Evolutionary conservation across 2,113 vertebrate genomes (phyloP).

Genomic region (Spea multiplicata): DNA sequence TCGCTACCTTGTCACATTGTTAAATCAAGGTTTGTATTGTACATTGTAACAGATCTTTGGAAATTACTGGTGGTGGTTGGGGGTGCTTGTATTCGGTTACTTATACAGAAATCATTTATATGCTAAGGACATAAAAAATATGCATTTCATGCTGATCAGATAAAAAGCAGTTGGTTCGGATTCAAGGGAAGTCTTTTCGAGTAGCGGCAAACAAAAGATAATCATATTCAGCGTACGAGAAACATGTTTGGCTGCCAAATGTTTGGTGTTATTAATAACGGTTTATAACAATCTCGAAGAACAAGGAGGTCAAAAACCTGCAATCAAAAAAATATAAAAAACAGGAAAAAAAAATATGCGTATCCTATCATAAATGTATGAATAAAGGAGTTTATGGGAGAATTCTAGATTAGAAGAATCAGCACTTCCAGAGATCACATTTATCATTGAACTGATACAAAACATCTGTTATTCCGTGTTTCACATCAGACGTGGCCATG

Average conservation of each 20-base stretch:
- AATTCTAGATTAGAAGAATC: too few species aligned
- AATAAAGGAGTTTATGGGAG: too few species aligned
- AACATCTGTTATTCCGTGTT: too few species aligned
- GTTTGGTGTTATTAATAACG: constrained; percentile 62
- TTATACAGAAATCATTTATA: not conserved
- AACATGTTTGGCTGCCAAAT: constrained; percentile 61
- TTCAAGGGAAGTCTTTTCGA: constrained; percentile 54
- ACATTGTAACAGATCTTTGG: not conserved
- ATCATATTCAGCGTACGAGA: constrained; percentile 57
- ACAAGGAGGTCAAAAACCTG: constrained; percentile 56
- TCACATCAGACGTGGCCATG: too few species aligned
- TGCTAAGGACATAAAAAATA: constrained; percentile 7
- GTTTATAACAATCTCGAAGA: constrained; percentile 53
- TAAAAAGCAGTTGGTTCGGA: constrained; percentile 19
- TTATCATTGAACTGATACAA: too few species aligned
- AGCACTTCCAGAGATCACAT: too few species aligned
- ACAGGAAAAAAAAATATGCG: not conserved
- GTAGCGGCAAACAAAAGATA: constrained; percentile 61
- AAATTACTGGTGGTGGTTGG: not conserved
- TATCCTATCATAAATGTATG: too few species aligned
- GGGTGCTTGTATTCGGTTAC: not conserved
- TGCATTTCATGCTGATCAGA: constrained; percentile 8
- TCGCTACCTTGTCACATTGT: not conserved
- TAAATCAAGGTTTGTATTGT: not conserved
- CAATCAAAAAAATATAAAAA: constrained; percentile 55